These are phyloP conservation scores for Rhagonycha lutea DNA, from an alignment of 2,888 invertebrate genomes.

Conservation along the genomic window DNA sequence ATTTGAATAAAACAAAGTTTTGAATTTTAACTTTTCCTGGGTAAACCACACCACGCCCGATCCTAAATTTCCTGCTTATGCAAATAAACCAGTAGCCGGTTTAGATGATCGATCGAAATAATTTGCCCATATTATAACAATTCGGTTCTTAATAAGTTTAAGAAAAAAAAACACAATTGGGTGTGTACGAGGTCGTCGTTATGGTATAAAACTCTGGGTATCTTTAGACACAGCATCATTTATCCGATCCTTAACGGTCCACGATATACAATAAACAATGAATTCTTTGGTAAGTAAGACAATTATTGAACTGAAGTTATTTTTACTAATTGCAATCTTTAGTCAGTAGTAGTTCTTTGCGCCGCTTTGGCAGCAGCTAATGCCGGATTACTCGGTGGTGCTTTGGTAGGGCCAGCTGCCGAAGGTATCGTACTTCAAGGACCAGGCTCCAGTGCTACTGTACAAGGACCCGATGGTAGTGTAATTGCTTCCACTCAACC, in stretches of 20 bases:
- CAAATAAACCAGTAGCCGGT: constrained; percentile 9
- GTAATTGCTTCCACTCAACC: constrained; percentile 36
- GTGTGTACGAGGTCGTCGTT: constrained; percentile 32
- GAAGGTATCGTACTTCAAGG: constrained; percentile 39
- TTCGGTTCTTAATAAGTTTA: constrained; percentile 10
- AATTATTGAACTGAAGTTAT: neutral
- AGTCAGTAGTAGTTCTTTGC: constrained; percentile 29
- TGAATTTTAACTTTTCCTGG: neutral
- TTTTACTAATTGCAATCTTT: neutral
- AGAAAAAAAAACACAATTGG: constrained; percentile 25
- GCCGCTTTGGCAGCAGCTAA: constrained; percentile 33
- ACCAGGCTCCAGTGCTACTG: constrained; percentile 36
- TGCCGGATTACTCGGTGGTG: constrained; percentile 33
- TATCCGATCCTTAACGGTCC: constrained; percentile 17
- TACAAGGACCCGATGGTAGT: constrained; percentile 43
- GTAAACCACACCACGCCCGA: constrained; percentile 4
- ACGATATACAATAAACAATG: constrained; percentile 20
- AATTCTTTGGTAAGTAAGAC: constrained; percentile 20
- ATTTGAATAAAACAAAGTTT: neutral
- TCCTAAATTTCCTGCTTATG: constrained; percentile 12
- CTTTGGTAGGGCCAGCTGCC: constrained; percentile 34
- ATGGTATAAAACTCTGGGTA: constrained; percentile 33
- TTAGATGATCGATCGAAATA: constrained; percentile 6
- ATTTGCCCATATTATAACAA: constrained; percentile 2
- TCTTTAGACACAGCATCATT: constrained; percentile 27